phyloP scores from a whole-genome alignment of 2,113 vertebrate species.

The Apodemus speciosus region DNA sequence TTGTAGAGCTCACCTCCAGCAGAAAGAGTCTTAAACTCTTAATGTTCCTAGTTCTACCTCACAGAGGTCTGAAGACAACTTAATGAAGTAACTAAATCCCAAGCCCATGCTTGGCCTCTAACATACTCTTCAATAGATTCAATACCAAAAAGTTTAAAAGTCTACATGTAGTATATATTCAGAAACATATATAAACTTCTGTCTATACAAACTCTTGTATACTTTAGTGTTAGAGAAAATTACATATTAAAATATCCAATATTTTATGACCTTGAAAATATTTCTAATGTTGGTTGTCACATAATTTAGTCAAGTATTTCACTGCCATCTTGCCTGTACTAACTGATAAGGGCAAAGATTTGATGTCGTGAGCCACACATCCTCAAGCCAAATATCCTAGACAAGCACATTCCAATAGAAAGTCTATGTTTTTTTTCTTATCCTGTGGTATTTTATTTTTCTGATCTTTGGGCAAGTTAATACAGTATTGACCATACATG shows the following conservation, averaged over 20 bases:
- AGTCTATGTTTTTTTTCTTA: not conserved
- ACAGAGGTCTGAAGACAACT: not conserved
- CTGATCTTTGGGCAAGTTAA: not conserved
- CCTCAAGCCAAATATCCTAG: not conserved
- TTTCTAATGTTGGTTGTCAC: not conserved
- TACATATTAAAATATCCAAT: not conserved
- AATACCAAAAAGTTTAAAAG: not conserved
- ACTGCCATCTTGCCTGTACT: not conserved
- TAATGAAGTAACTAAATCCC: not conserved
- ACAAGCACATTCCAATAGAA: not conserved
- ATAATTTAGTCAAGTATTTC: not conserved
- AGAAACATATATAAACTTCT: not conserved
- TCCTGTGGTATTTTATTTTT: not conserved
- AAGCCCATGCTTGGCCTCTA: not conserved
- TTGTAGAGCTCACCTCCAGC: too few relatives aligned
- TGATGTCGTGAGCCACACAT: not conserved
- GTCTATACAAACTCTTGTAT: not conserved
- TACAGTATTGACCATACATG: slow-evolving; percentile 6
- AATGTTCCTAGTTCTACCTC: not conserved
- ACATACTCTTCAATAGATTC: not conserved
- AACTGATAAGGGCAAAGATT: not conserved
- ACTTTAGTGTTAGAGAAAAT: not conserved
- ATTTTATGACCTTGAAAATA: slow-evolving; percentile 3
- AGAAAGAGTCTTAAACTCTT: not conserved
- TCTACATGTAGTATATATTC: not conserved